Base-by-base conservation (phyloP, 2,113 vertebrate genomes). In the Daubentonia madagascariensis region DNA sequence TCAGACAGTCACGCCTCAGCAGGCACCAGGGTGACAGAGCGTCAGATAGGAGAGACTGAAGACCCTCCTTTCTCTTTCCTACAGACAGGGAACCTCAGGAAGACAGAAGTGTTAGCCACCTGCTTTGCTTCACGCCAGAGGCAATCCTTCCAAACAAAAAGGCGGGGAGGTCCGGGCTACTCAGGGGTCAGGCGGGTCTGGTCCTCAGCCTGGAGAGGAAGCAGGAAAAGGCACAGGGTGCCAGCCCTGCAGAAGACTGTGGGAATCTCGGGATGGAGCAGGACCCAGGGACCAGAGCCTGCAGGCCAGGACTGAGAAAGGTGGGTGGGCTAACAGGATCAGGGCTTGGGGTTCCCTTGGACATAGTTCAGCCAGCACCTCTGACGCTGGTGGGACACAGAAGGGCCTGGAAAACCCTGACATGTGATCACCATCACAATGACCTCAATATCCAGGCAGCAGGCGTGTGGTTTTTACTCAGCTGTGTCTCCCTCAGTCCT, bases 41-140 rank as follows among this genome's bases (percentile, higher is more conserved):
- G 5, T 28, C 9, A 8, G 40, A 0, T 8, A 3, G 45, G 70
- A 68, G 57, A 54, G 40, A 13, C 0, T 1, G 20, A 32, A 5
- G 32, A 2, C 0, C 4, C 6, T 3, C 2, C 20, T 12, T 61
- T 23, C 2, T 2, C 22, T 6, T 16, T 7, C 43, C 28, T 23
- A 0, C 28, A 50, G 35, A 35, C 30, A 52, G 22, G 61, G 45
- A 12, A 4, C 22, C 23, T 11, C 18, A 13, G 37, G 52, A 6
- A 52, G 59, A 11, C 2, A 17, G 1, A 35, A 1, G 48, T 61
- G 61, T 86, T 6, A 18, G 25, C 43, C 7, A 6, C 13, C 8
- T 1, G 48, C 5, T 14, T 30, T 20, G 12, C 40, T 79, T 63
- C 48, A 7, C 20, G 59, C 57, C 22, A 2, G 37, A 0, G 40